Conservation (phyloP, 1,140 invertebrate species). For the Magallana ariakensis region DNA sequence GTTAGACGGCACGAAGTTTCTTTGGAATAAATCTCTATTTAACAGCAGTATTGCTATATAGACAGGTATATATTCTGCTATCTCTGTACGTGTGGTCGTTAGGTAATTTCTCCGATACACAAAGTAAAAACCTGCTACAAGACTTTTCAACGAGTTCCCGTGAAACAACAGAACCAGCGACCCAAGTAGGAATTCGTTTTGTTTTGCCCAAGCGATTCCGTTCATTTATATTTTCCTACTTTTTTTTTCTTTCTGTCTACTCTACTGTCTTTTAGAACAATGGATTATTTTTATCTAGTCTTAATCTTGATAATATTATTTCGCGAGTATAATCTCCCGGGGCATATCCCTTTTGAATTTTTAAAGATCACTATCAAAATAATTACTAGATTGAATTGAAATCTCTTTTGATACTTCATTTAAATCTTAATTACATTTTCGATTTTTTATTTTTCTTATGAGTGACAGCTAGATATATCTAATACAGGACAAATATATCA, state of each 20-base stretch:
- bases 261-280: slow-evolving; percentile 32
- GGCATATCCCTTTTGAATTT: background rate
- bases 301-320: slow-evolving; percentile 14
- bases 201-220: too few relatives aligned
- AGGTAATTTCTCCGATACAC: slow-evolving; percentile 6
- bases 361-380: slow-evolving; percentile 8
- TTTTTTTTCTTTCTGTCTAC: background rate
- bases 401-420: background rate
- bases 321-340: background rate
- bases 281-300: background rate
- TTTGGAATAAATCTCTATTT: background rate
- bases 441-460: too few relatives aligned
- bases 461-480: too few relatives aligned
- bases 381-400: background rate
- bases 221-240: background rate
- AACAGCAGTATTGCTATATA: background rate
- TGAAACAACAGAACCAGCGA: background rate
- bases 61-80: background rate
- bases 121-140: background rate
- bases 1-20: too few relatives aligned
- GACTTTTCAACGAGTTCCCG: background rate
- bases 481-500: too few relatives aligned
- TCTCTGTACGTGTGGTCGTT: slow-evolving; percentile 20
- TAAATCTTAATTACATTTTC: too few relatives aligned
- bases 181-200: background rate